These are phyloP conservation scores for Sycophila texana DNA, from an alignment of 2,888 invertebrate genomes.

Conservation along the genomic window DNA sequence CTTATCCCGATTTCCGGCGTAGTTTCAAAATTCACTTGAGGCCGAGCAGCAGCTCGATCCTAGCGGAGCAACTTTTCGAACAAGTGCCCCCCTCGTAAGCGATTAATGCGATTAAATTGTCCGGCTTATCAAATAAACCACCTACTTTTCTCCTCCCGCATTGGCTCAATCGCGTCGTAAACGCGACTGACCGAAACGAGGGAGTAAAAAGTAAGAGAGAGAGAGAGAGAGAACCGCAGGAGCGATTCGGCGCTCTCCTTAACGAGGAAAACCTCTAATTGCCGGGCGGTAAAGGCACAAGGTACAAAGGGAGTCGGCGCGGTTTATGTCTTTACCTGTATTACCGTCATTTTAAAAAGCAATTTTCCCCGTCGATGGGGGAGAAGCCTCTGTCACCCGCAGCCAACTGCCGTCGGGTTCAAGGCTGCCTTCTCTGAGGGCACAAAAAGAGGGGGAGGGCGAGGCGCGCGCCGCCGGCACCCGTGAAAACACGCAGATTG, in stretches of 20 bases:
- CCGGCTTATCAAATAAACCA: too few relatives aligned
- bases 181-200: too few relatives aligned
- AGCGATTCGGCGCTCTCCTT: slow-evolving; percentile 13
- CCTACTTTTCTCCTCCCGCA: background rate
- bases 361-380: slow-evolving; percentile 32
- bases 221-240: background rate
- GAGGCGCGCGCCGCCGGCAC: slow-evolving; percentile 4
- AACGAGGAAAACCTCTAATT: slow-evolving; percentile 54
- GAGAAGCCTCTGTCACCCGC: background rate
- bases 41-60: background rate
- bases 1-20: background rate
- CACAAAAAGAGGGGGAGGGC: background rate
- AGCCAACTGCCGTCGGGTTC: background rate
- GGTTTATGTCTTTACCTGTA: slow-evolving; percentile 36
- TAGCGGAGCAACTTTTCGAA: background rate
- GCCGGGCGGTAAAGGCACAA: slow-evolving; percentile 33
- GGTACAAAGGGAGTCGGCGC: slow-evolving; percentile 33
- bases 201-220: slow-evolving; percentile 11
- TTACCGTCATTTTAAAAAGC: slow-evolving; percentile 35
- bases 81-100: background rate
- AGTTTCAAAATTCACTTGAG: slow-evolving; percentile 4
- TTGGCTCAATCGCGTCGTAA: too few relatives aligned
- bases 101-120: slow-evolving; percentile 12
- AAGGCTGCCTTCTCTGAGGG: too few relatives aligned
- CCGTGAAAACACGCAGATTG: background rate